These are phyloP conservation scores for Drosophila punjabiensis DNA, from an alignment of 1,140 invertebrate genomes.

Conservation along the genomic window DNA sequence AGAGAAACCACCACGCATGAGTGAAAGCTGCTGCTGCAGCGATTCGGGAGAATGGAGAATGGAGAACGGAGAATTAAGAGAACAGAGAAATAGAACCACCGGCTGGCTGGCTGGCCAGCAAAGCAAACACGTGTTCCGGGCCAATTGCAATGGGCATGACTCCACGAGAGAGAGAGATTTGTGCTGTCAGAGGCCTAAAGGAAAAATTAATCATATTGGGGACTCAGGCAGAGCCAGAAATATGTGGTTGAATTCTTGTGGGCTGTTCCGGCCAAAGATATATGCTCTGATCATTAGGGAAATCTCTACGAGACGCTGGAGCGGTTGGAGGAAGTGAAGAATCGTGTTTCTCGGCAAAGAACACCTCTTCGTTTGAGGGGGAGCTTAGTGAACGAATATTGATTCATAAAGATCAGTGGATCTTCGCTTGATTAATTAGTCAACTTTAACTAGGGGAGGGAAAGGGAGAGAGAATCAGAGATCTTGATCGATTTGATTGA, in stretches of 20 bases:
- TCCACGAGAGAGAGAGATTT: conserved; percentile 33
- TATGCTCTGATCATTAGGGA: conserved; percentile 30
- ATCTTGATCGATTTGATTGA: conserved; percentile 40
- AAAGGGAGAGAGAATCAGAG: background rate
- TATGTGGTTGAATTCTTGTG: conserved; percentile 55
- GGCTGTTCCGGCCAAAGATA: conserved; percentile 36
- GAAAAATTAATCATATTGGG: conserved; percentile 76
- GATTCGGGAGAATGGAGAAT: conserved; percentile 58
- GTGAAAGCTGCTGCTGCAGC: conserved; percentile 81
- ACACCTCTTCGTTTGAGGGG: conserved; percentile 22
- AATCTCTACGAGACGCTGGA: conserved; percentile 3
- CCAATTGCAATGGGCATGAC: conserved; percentile 76
- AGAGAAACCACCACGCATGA: conserved; percentile 63
- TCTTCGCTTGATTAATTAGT: conserved; percentile 47
- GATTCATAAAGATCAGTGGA: conserved; percentile 49
- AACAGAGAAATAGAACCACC: conserved; percentile 11
- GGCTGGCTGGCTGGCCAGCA: conserved; percentile 1
- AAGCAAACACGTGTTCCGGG: conserved; percentile 68
- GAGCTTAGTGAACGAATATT: conserved; percentile 38
- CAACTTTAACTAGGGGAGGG: conserved; percentile 13
- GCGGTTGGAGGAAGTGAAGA: conserved; percentile 37
- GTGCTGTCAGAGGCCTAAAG: conserved; percentile 64
- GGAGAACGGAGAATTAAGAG: background rate
- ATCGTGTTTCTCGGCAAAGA: conserved; percentile 27
- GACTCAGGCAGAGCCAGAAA: conserved; percentile 51